Base-by-base conservation (phyloP, 2,888 invertebrate genomes). In the Stenodema calcarata region DNA sequence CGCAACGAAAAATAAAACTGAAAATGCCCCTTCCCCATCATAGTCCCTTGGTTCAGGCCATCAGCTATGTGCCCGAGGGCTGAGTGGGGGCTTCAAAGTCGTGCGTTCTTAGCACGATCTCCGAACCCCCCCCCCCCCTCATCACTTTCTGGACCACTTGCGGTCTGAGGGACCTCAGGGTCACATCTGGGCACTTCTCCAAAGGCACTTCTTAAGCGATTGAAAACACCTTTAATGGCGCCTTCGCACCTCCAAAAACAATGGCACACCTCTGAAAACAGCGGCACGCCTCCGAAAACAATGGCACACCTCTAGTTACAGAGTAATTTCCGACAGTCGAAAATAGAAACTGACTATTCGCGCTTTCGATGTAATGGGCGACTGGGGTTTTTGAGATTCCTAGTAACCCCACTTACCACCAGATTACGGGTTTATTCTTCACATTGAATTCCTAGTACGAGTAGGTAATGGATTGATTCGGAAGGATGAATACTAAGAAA, bases 221-320 rank as follows among this genome's bases (percentile, higher is more conserved):
- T 23, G 47, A 80, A 80, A 80, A 80, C 80, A 35, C 54, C 80
- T 80, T 80, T 80, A 80, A 80, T 80, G 50, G 54, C 28, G 47
- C 50, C 47, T 78, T 78, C 62, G 18, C 62, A 62, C 62, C 23
- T 62, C 62, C 62, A 11, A 62, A 62, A 23, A 62, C 62, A 62
- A 62, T 62, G 18, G 62, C 62, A 23, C 62, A 62, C 62, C 62
- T 23, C 62, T 35, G 4, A 7, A 35, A 35, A 35, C 35, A 35
- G 7, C 35, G 35, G 18, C 62, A 23, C 62, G 9, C 35, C 35
- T 62, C 62, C 62, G 23, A 62, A 62, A 62, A 62, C 62, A 62
- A 62, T 62, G 18, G 62, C 62, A 23, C 62, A 62, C 62, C 62
- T 23, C 62, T 35, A 7, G 35, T 35, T 35, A 35, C 35, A 3